Evolutionary conservation across 2,797 vertebrate species (phyloP).

Genomic region (Gambusia yucatana): DNA sequence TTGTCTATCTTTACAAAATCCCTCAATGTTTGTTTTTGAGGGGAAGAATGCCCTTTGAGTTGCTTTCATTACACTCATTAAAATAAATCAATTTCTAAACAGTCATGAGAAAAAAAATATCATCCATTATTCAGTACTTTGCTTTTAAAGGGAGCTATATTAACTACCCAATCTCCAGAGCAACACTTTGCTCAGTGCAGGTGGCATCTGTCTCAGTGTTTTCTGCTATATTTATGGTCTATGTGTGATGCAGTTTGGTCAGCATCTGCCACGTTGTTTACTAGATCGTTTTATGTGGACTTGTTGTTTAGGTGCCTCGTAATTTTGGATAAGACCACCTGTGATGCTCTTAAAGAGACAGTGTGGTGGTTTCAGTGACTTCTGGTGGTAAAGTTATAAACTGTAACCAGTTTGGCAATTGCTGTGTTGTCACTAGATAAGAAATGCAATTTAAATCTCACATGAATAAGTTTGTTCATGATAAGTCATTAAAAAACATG

Average conservation of each 20-base stretch:
- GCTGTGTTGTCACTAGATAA: no score
- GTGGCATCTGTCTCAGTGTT: conserved; percentile 3
- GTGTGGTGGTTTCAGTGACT: not conserved
- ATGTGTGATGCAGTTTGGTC: not conserved
- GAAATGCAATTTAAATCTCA: no score
- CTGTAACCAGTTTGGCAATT: no score
- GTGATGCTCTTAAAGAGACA: conserved; percentile 1
- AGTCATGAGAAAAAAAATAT: not conserved
- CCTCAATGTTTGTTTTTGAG: not conserved
- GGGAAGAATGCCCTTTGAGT: not conserved
- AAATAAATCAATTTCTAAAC: conserved; percentile 4
- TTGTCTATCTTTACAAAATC: not conserved
- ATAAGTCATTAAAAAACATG: not conserved
- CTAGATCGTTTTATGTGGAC: not conserved
- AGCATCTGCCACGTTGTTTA: not conserved
- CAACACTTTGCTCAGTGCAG: not conserved
- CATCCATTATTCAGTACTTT: conserved; percentile 4
- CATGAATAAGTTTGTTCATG: no score
- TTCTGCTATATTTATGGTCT: not conserved
- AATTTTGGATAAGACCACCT: not conserved
- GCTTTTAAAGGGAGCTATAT: not conserved
- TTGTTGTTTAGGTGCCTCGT: conserved; percentile 1
- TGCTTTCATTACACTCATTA: not conserved
- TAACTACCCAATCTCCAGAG: not conserved
- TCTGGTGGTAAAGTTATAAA: conserved; percentile 3